Conservation (phyloP, 2,797 vertebrate genomes). For the Sebastes matsubarae region DNA sequence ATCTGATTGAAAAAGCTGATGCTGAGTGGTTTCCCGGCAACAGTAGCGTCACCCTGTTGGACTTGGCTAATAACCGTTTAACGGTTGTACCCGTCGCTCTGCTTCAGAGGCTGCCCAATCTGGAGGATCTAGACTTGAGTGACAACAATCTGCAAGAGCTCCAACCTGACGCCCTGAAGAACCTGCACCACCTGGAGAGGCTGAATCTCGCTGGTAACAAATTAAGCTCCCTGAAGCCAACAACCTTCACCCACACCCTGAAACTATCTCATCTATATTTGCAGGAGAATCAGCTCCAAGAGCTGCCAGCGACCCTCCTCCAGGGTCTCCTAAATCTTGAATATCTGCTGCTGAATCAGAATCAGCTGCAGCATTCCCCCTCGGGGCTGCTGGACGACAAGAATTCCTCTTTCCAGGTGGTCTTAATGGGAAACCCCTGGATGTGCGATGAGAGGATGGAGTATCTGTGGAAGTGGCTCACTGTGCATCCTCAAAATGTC, state of each 20-base stretch:
- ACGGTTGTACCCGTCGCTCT: conserved; percentile 44
- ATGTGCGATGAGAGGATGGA: conserved; percentile 64
- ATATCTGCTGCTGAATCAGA: conserved; percentile 70
- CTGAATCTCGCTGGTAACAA: conserved; percentile 75
- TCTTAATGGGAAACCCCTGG: conserved; percentile 71
- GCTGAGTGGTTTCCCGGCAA: conserved; percentile 65
- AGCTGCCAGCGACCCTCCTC: conserved; percentile 64
- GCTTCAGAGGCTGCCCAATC: conserved; percentile 57
- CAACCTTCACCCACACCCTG: conserved; percentile 54
- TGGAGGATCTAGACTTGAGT: conserved; percentile 70
- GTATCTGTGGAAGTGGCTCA: conserved; percentile 76
- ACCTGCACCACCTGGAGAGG: conserved; percentile 58
- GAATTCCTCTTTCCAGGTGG: conserved; percentile 22
- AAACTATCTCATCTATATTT: conserved; percentile 70
- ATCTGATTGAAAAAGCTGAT: conserved; percentile 54
- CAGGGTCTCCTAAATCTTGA: conserved; percentile 58
- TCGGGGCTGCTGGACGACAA: conserved; percentile 53
- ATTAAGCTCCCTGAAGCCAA: conserved; percentile 52
- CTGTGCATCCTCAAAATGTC: conserved; percentile 24
- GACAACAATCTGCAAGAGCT: conserved; percentile 69
- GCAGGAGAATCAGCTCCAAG: conserved; percentile 69
- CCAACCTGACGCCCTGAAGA: conserved; percentile 31
- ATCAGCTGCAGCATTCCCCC: conserved; percentile 63
- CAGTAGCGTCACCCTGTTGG: conserved; percentile 69
- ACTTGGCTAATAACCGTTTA: conserved; percentile 71